A percentile compares a stretch with the other conserved stretches of the same genome.
These are phyloP conservation scores for Cirrhinus mrigala DNA, from an alignment of 2,797 vertebrate species.

Conservation along the genomic window DNA sequence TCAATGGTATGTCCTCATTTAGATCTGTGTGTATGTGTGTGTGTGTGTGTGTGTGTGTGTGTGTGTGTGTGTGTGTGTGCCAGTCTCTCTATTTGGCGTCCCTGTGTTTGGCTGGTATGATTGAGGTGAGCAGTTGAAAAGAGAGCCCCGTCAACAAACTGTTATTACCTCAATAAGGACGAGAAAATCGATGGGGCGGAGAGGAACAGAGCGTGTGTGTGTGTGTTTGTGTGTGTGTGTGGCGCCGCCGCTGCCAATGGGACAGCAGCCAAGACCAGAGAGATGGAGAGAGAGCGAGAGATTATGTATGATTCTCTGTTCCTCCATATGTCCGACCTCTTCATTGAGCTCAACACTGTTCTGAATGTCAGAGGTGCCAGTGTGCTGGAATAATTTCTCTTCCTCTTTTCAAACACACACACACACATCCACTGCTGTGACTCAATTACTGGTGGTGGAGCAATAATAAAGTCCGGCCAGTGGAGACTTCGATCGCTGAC, in stretches of 20 bases:
- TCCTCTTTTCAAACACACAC: conserved; percentile 39
- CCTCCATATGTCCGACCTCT: conserved; percentile 67
- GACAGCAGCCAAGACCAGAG: conserved; percentile 53
- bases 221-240: conserved; percentile 23
- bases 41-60: conserved; percentile 1
- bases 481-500: conserved; percentile 82
- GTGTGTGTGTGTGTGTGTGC: conserved; percentile 9
- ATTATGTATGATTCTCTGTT: conserved; percentile 41
- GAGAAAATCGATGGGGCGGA: conserved; percentile 82
- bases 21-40: background rate
- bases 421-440: conserved; percentile 60
- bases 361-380: conserved; percentile 61
- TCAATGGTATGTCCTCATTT: background rate
- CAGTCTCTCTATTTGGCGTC: conserved; percentile 15
- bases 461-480: conserved; percentile 86
- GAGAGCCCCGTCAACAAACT: conserved; percentile 76
- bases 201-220: conserved; percentile 73
- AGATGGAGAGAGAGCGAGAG: conserved; percentile 39
- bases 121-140: conserved; percentile 73
- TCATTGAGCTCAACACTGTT: conserved; percentile 60
- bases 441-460: conserved; percentile 85
- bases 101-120: conserved; percentile 38
- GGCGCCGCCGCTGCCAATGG: conserved; percentile 39
- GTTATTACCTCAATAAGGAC: conserved; percentile 81
- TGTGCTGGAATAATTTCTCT: conserved; percentile 48